phyloP scores from a whole-genome alignment of 2,113 vertebrate genomes.

The Oreochromis spilurus region DNA sequence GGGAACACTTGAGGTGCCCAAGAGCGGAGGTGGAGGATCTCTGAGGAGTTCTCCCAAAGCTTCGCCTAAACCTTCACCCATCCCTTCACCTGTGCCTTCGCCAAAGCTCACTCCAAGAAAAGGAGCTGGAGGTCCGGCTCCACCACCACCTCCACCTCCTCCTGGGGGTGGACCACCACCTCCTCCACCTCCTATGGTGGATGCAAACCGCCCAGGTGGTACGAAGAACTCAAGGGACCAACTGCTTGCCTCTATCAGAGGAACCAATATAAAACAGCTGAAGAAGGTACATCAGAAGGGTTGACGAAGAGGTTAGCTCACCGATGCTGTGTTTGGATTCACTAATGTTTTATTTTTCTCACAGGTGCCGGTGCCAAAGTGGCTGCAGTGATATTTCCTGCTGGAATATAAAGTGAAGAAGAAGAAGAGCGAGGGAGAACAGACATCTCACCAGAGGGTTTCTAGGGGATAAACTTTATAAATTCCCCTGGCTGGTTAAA shows the following conservation, averaged over 20 bases:
- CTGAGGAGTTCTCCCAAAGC: slow-evolving; percentile 76
- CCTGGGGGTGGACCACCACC: slow-evolving; percentile 73
- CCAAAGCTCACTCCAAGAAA: slow-evolving; percentile 80
- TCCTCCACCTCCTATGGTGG: slow-evolving; percentile 79
- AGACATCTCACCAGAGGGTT: slow-evolving; percentile 58
- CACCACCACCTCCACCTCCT: slow-evolving; percentile 80
- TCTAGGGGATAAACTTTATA: slow-evolving; percentile 23
- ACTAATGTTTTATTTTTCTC: not conserved
- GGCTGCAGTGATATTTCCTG: slow-evolving; percentile 76
- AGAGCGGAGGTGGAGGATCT: slow-evolving; percentile 51
- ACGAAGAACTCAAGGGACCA: slow-evolving; percentile 92
- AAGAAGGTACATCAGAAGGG: slow-evolving; percentile 79
- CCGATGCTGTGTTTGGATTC: not conserved
- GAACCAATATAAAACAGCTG: slow-evolving; percentile 83
- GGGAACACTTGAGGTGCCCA: slow-evolving; percentile 81
- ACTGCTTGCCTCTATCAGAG: slow-evolving; percentile 90
- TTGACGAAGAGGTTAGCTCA: not conserved
- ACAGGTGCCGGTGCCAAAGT: slow-evolving; percentile 88
- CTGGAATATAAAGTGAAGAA: slow-evolving; percentile 5
- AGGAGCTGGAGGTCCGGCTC: slow-evolving; percentile 40
- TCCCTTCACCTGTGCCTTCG: slow-evolving; percentile 71
- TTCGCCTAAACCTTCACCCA: slow-evolving; percentile 78
- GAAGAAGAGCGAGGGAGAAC: slow-evolving; percentile 14
- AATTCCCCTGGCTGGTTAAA: slow-evolving; percentile 7
- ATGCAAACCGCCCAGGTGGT: slow-evolving; percentile 76